Conservation (phyloP, 2,797 vertebrate species). For the Brotula barbata region DNA sequence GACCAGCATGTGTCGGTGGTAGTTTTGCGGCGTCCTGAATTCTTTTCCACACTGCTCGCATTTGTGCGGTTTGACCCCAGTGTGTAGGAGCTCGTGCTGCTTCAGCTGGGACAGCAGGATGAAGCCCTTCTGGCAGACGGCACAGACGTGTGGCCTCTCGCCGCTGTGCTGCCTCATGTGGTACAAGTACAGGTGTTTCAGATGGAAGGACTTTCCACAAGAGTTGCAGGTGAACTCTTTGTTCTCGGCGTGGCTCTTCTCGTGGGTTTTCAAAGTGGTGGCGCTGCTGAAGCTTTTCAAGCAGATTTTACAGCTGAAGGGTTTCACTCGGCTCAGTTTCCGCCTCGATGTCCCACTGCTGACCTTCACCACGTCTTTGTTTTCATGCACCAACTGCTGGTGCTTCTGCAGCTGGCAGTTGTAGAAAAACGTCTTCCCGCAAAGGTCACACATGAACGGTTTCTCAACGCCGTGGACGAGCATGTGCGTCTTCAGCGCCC, state of each 20-base stretch:
- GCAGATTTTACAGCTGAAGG: constrained; percentile 59
- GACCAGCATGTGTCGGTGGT: constrained; percentile 71
- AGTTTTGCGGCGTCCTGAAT: constrained; percentile 68
- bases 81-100: constrained; percentile 72
- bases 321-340: constrained; percentile 19
- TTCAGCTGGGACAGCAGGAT: constrained; percentile 63
- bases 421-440: constrained; percentile 70
- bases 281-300: constrained; percentile 67
- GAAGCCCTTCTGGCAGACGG: constrained; percentile 70
- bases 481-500: constrained; percentile 76
- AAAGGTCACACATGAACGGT: constrained; percentile 71
- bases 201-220: constrained; percentile 74
- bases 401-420: constrained; percentile 78
- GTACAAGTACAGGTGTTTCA: constrained; percentile 67
- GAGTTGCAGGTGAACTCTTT: constrained; percentile 72
- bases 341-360: background rate
- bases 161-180: constrained; percentile 74
- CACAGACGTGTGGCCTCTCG: constrained; percentile 67
- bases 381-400: constrained; percentile 70
- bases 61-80: constrained; percentile 62
- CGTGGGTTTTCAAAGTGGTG: constrained; percentile 63
- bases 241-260: constrained; percentile 69
- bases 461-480: constrained; percentile 75
- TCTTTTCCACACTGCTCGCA: constrained; percentile 70
- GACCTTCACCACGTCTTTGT: background rate